Base-by-base conservation (phyloP, 2,113 vertebrate genomes). In the Podarcis raffonei region DNA sequence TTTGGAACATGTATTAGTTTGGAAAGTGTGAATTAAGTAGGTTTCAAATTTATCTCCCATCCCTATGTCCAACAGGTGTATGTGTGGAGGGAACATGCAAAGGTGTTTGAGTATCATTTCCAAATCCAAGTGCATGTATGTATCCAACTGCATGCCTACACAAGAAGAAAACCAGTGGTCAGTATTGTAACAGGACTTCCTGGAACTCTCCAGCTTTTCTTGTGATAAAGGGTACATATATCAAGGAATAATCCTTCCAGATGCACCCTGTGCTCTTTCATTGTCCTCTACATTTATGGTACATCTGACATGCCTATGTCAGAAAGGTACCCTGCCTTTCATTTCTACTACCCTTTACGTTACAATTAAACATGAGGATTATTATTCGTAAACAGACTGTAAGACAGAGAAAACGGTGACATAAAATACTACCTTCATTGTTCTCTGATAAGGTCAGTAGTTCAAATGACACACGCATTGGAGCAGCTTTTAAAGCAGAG, bases 361-460 rank as follows among this genome's bases (percentile, higher is more conserved):
- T 83, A 91, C 27, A 79, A 85, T 79, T 13, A 85, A 85, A 94
- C 93, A 78, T 90, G 68, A 88, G 83, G 92, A 87, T 84, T 86
- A 83, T 84, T 92, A 78, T 69, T 90, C 15, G 83, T 82, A 94
- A 83, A 85, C 93, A 75, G 74, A 62, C 25, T 83, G 90, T 22
- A 48, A 93, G 92, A 87, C 53, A 76, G 90, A 89, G 25, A 85
- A 93, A 93, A 90, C 12, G 23, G 65, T 93, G 90, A 92, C 85
- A 89, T 87, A 87, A 93, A 95, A 91, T 48, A 92, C 94, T 94
- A 83, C 66, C 30, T 15, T 93, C 37, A 81, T 86, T 94, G 86
- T 89, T 93, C 85, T 76, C 27, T 68, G 76, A 88, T 92, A 87
- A 90, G 92, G 90, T 94, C 92, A 92, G 30, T 85, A 93, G 95